Evolutionary conservation across 1,140 invertebrate species (phyloP), one percentile per base, ranked within the genome.

Genomic region (Saccostrea glomerata): DNA sequence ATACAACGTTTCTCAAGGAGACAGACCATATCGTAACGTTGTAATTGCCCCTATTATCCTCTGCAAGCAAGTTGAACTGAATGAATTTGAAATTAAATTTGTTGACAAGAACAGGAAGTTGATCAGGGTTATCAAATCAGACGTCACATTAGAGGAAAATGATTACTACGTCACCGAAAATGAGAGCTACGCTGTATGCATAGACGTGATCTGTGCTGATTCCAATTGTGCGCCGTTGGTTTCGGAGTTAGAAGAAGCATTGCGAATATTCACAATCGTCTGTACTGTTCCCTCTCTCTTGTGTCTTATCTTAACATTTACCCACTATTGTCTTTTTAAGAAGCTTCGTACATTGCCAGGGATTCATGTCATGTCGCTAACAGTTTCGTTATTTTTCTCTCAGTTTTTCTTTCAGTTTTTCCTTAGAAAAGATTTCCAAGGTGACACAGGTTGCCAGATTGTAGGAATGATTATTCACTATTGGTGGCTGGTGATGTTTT

Each of bases 391-490:
- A 13, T 77, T 77, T 36, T 77, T 77, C 70, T 77, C 70, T 30
- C 70, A 77, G 9, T 77, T 77, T 77, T 77, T 77, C 70, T 77
- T 77, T 17, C 70, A 77, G 25, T 77, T 77, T 36, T 77, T 77
- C 9, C 70, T 77, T 77, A 25, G 70, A 30, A 77, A 77, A 77
- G 30, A 77, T 77, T 77, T 30, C 70, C 70, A 77, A 30, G 15
- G 30, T 11, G 70, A 77, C 70, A 0, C 70, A 13, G 30, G 70
- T 13, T 77, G 70, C 12, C 23, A 15, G 25, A 25, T 4, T 77
- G 30, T 77, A 13, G 70, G 70, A 15, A 77, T 77, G 70, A 12
- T 77, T 4, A 77, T 77, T 77, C 70, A 77, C 25, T 77, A 30
- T 30, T 77, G 70, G 70, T 77, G 70, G 70, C 2, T 77, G 23